phyloP scores from a whole-genome alignment of 2,888 invertebrate genomes.

The Netelia virgata region DNA sequence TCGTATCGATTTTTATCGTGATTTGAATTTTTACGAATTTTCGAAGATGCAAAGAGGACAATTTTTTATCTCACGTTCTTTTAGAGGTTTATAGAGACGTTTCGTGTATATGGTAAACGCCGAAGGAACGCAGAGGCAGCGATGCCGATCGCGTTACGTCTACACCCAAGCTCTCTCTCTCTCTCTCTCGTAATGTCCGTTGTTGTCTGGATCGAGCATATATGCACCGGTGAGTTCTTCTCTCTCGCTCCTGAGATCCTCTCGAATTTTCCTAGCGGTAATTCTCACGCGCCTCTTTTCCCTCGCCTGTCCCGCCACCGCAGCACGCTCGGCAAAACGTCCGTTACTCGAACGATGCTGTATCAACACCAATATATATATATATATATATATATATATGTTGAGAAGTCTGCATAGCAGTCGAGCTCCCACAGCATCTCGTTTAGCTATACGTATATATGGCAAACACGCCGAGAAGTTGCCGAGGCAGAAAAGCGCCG shows the following conservation, averaged over 20 bases:
- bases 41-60: too few species aligned
- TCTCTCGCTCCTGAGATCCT: slow-evolving; percentile 26
- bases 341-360: slow-evolving; percentile 66
- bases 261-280: slow-evolving; percentile 69
- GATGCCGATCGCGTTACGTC: slow-evolving; percentile 39
- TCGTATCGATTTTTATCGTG: slow-evolving; percentile 26
- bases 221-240: neutral
- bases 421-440: slow-evolving; percentile 61
- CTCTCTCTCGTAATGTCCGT: neutral
- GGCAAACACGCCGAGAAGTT: slow-evolving; percentile 42
- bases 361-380: slow-evolving; percentile 31
- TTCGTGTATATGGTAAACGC: too few species aligned
- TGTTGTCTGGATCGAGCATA: slow-evolving; percentile 24
- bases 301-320: slow-evolving; percentile 55
- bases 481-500: slow-evolving; percentile 58
- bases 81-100: too few species aligned
- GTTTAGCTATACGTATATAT: slow-evolving; percentile 9
- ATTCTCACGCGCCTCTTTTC: slow-evolving; percentile 65
- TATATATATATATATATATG: slow-evolving; percentile 12
- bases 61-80: too few species aligned
- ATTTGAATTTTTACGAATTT: slow-evolving; percentile 8
- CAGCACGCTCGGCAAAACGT: slow-evolving; percentile 57
- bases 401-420: slow-evolving; percentile 2
- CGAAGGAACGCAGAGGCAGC: neutral
- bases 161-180: slow-evolving; percentile 7